Evolutionary conservation across 2,113 vertebrate genomes (phyloP).

Genomic region (Drymodes brunneopygia): DNA sequence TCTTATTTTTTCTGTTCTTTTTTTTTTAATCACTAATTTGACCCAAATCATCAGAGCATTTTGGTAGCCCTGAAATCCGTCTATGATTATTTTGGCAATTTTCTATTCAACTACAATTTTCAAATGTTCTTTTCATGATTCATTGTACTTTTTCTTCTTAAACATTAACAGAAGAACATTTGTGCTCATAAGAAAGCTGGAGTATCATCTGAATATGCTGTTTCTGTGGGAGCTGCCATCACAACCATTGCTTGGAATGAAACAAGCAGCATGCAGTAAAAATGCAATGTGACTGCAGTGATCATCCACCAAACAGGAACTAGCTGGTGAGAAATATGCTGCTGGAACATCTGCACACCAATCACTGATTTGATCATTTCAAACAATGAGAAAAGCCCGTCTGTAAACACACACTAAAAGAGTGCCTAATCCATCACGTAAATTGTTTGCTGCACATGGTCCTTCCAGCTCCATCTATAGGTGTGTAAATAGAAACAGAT

Average conservation of each 20-base stretch:
- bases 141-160: background rate
- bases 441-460: background rate
- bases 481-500: slow-evolving; percentile 4
- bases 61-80: background rate
- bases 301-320: background rate
- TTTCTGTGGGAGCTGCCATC: background rate
- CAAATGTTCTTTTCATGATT: background rate
- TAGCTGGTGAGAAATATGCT: background rate
- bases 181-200: background rate
- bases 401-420: background rate
- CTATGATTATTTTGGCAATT: background rate
- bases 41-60: background rate
- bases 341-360: background rate
- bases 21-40: background rate
- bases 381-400: background rate
- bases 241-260: background rate
- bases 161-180: background rate
- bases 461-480: background rate
- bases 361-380: background rate
- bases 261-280: background rate
- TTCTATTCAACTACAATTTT: too few species aligned
- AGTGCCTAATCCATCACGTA: background rate
- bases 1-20: background rate
- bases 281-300: background rate
- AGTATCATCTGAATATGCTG: background rate